Percentiles rank a stretch among this genome's conserved stretches.
Conservation (phyloP, 2,113 vertebrate genomes). For the Pelusios castaneus region DNA sequence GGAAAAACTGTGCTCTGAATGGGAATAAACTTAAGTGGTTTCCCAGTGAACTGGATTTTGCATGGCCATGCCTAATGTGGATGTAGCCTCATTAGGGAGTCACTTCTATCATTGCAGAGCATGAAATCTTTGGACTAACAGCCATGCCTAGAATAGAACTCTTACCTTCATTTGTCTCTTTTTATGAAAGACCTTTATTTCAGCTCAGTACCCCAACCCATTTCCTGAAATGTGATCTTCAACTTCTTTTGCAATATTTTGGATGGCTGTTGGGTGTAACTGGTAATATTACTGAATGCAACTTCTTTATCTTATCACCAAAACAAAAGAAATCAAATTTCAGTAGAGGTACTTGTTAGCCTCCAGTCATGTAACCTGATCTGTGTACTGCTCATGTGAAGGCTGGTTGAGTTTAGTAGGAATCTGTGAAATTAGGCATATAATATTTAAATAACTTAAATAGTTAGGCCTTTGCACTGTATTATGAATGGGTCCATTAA, state of each 20-base stretch:
- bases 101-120: background rate
- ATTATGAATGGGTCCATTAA: background rate
- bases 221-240: background rate
- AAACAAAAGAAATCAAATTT: background rate
- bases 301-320: background rate
- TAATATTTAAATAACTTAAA: background rate
- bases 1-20: background rate
- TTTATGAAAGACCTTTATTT: background rate
- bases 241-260: background rate
- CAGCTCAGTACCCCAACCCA: background rate
- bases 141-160: background rate
- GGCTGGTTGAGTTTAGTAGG: background rate
- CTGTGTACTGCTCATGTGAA: rapidly evolving
- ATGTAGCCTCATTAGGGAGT: background rate
- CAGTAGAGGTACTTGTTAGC: background rate
- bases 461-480: background rate
- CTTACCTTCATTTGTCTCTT: background rate
- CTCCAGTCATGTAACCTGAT: background rate
- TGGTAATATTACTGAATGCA: background rate
- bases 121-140: background rate
- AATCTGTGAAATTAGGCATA: background rate
- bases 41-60: background rate
- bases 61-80: background rate
- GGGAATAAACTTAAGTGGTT: background rate
- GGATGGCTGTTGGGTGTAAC: background rate